phyloP scores from a whole-genome alignment of 2,888 invertebrate species.

The Keiferia lycopersicella region DNA sequence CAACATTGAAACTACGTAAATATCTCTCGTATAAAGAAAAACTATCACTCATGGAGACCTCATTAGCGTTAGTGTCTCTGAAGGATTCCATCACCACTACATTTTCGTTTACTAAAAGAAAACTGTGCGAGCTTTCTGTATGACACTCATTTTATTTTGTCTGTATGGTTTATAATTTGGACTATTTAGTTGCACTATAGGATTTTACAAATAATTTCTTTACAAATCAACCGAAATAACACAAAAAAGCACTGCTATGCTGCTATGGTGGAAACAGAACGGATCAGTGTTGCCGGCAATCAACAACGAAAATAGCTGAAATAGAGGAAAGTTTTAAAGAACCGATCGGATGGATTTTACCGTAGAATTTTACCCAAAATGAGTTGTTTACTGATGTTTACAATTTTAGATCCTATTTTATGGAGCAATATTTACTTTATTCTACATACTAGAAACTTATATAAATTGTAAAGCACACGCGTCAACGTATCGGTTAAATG shows the following conservation, averaged over 20 bases:
- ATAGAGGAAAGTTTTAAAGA: no score
- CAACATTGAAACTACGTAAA: constrained; percentile 73
- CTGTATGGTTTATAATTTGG: background rate
- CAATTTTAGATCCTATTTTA: no score
- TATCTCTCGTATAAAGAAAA: constrained; percentile 74
- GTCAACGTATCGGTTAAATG: no score
- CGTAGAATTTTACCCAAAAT: no score
- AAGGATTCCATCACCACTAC: constrained; percentile 73
- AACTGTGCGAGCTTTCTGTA: background rate
- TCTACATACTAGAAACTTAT: no score
- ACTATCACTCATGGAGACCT: constrained; percentile 70
- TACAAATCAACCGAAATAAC: background rate
- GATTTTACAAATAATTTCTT: background rate
- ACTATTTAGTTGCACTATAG: background rate
- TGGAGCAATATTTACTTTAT: no score
- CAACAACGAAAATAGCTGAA: no score
- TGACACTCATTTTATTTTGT: background rate
- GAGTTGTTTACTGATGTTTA: no score
- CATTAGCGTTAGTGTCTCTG: constrained; percentile 67
- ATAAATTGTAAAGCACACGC: no score
- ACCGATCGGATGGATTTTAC: no score
- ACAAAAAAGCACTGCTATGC: background rate
- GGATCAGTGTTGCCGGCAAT: background rate
- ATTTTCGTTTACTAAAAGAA: constrained; percentile 18
- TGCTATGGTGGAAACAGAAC: no score